Conservation (phyloP, 2,113 vertebrate genomes). For the Bufo bufo region DNA sequence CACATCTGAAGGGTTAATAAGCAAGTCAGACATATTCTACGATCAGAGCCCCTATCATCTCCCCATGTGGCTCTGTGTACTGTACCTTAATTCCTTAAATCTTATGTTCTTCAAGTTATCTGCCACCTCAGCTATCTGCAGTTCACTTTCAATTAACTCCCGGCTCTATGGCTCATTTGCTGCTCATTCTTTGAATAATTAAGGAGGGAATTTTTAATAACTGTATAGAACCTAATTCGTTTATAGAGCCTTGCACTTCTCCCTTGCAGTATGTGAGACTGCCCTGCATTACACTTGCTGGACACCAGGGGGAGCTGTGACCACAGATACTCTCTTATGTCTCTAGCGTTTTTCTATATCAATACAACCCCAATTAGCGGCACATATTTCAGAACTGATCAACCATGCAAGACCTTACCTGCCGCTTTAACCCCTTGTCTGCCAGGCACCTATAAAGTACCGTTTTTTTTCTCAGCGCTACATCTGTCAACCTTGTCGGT, state of each 20-base stretch:
- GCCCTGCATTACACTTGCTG: neutral
- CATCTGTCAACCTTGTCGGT: neutral
- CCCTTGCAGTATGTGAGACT: neutral
- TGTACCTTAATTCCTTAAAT: constrained; percentile 17
- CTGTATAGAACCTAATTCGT: constrained; percentile 41
- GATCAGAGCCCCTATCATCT: neutral
- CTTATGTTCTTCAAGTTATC: neutral
- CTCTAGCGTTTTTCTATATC: neutral
- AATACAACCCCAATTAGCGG: constrained; percentile 14
- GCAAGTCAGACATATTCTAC: too few species aligned
- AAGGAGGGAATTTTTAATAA: constrained; percentile 58
- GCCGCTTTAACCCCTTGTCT: constrained; percentile 33
- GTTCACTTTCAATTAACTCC: constrained; percentile 37
- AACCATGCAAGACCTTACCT: constrained; percentile 20
- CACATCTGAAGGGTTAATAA: neutral
- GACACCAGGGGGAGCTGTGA: constrained; percentile 49
- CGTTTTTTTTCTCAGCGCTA: neutral
- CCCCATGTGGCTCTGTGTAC: neutral
- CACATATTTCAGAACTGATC: constrained; percentile 1
- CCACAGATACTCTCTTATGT: neutral
- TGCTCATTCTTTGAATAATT: constrained; percentile 62
- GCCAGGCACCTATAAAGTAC: neutral
- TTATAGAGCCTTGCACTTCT: constrained; percentile 4
- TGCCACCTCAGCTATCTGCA: neutral
- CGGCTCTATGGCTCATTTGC: constrained; percentile 60